Evolutionary conservation across 1,140 invertebrate species (phyloP).

Genomic region (Branchinecta lindahli): DNA sequence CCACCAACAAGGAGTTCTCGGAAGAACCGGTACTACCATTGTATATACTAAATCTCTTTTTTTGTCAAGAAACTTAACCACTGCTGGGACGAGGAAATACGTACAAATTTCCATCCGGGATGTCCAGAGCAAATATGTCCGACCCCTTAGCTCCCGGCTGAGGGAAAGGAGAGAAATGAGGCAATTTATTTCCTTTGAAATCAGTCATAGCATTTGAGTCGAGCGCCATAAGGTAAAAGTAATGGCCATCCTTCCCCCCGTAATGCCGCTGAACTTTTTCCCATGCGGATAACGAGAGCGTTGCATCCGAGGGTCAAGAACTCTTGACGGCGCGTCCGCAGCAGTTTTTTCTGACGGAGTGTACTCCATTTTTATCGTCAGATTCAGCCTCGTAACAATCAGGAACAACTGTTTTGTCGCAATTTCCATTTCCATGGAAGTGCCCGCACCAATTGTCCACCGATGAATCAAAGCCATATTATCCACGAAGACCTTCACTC

Average conservation of each 20-base stretch:
- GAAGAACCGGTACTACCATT: not conserved
- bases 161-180: not conserved
- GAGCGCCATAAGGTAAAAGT: not conserved
- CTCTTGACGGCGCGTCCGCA: not conserved
- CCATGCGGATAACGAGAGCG: not conserved
- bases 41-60: not conserved
- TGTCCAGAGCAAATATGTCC: not conserved
- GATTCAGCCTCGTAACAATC: not conserved
- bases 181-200: not conserved
- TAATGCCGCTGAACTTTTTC: not conserved
- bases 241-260: not conserved
- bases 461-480: not conserved
- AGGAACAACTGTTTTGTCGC: not conserved
- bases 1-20: not conserved
- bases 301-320: not conserved
- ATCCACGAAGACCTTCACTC: not conserved
- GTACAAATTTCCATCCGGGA: not conserved
- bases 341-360: not conserved
- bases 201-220: conserved; percentile 4
- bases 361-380: not conserved
- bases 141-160: not conserved
- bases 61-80: not conserved
- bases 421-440: not conserved
- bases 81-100: not conserved
- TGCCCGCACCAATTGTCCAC: not conserved